Base-by-base conservation (phyloP, 2,113 vertebrate species). In the Monarcha castaneiventris region DNA sequence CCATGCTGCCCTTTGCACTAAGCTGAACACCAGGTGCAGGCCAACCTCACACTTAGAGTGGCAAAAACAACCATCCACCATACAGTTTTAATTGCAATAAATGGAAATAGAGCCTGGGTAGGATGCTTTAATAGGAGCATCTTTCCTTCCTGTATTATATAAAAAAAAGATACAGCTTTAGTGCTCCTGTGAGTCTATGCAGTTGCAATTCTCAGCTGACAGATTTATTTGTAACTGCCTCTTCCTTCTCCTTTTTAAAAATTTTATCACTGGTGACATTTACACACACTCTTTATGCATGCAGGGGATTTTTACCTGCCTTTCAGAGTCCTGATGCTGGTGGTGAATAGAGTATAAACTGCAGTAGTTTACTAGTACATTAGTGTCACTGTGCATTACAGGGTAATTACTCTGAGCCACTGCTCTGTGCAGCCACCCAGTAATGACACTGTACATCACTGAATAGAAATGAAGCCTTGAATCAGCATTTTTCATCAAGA, bases 331-430 rank as follows among this genome's bases (percentile, higher is more conserved):
- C 77, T 89, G 85, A 93, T 30, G 67, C 94, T 97, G 79, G 87
- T 85, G 90, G 89, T 79, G 96, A 96, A 94, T 79, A 93, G 88
- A 92, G 63, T 96, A 43, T 97, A 97, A 98, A 97, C 97, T 97
- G 71, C 72, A 96, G 44, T 95, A 95, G 97, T 98, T 98, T 97
- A 96, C 97, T 94, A 96, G 97, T 97, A 56, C 97, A 97, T 98
- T 98, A 98, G 96, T 97, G 97, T 97, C 97, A 97, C 81, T 49
- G 55, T 98, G 95, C 94, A 97, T 98, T 98, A 98, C 83, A 76
- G 93, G 89, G 93, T 96, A 97, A 98, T 98, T 98, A 97, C 96
- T 97, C 94, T 95, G 96, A 95, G 76, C 93, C 94, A 85, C 90
- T 96, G 92, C 96, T 97, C 96, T 94, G 95, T 96, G 95, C 90